Conservation (phyloP, 2,797 vertebrate genomes). For the Acipenser oxyrinchus region DNA sequence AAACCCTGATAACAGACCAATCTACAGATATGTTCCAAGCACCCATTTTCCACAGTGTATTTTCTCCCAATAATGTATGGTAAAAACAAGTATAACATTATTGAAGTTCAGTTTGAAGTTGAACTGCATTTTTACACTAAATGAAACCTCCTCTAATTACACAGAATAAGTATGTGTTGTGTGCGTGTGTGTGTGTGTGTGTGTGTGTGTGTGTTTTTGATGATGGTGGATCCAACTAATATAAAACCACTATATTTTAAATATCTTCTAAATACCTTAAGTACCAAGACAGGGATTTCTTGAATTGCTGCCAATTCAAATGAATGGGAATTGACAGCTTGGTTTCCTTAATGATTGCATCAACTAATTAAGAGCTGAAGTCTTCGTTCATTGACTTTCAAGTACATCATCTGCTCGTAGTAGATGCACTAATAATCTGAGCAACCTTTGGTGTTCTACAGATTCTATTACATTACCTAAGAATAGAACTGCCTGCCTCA, state of each 20-base stretch:
- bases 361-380: conserved; percentile 22
- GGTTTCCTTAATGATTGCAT: conserved; percentile 26
- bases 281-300: neutral
- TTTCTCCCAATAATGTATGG: too few relatives aligned
- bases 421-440: conserved; percentile 21
- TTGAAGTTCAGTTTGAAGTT: too few relatives aligned
- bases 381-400: conserved; percentile 24
- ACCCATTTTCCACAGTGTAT: too few relatives aligned
- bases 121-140: too few relatives aligned
- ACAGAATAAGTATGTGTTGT: too few relatives aligned
- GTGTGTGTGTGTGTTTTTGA: too few relatives aligned
- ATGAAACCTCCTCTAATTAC: too few relatives aligned
- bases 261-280: neutral
- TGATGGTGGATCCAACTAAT: too few relatives aligned
- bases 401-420: conserved; percentile 19
- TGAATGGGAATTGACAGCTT: conserved; percentile 19
- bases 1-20: conserved; percentile 12
- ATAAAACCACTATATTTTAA: too few relatives aligned
- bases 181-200: too few relatives aligned
- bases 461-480: conserved; percentile 10
- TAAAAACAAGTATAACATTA: too few relatives aligned
- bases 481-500: neutral
- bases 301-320: conserved; percentile 11
- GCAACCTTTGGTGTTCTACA: conserved; percentile 13
- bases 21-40: neutral